Percentiles rank a stretch among this genome's conserved stretches.
These are phyloP conservation scores for Epistrophe eligans DNA, from an alignment of 2,888 invertebrate genomes.

Conservation along the genomic window DNA sequence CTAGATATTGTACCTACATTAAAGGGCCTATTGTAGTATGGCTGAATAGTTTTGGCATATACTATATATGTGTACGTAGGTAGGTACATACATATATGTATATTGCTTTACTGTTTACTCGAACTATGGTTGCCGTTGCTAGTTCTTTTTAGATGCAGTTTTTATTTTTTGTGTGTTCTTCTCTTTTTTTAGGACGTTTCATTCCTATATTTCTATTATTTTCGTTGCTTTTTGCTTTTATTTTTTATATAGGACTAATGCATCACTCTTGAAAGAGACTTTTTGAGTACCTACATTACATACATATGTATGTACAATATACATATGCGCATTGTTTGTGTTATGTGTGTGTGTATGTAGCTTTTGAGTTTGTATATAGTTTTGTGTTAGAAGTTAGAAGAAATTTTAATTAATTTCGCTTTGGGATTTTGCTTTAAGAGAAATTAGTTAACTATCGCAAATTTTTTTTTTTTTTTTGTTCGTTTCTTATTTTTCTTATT, in stretches of 20 bases:
- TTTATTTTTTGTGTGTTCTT: conserved; percentile 30
- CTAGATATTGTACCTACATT: conserved; percentile 70
- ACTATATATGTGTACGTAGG: no score
- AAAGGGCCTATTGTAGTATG: conserved; percentile 75
- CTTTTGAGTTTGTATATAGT: conserved; percentile 6
- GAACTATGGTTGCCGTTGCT: conserved; percentile 61
- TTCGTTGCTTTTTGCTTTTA: conserved; percentile 41
- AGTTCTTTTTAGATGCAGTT: conserved; percentile 29
- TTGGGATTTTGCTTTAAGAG: conserved; percentile 60
- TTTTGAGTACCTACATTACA: conserved; percentile 31
- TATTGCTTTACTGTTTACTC: conserved; percentile 68
- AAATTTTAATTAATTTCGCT: conserved; percentile 74
- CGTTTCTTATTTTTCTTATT: conserved; percentile 24
- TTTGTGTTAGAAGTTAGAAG: conserved; percentile 57
- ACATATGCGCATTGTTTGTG: not conserved
- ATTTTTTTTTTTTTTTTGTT: conserved; percentile 21
- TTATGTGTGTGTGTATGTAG: not conserved
- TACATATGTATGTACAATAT: not conserved
- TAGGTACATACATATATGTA: conserved; percentile 41
- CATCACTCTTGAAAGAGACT: conserved; percentile 64
- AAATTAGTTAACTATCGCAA: conserved; percentile 64
- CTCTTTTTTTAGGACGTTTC: conserved; percentile 25
- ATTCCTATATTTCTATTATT: conserved; percentile 25
- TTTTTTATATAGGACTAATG: conserved; percentile 55
- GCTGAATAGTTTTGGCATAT: conserved; percentile 70